These are phyloP conservation scores for Arothron firmamentum DNA, from an alignment of 2,113 vertebrate species.

Conservation along the genomic window DNA sequence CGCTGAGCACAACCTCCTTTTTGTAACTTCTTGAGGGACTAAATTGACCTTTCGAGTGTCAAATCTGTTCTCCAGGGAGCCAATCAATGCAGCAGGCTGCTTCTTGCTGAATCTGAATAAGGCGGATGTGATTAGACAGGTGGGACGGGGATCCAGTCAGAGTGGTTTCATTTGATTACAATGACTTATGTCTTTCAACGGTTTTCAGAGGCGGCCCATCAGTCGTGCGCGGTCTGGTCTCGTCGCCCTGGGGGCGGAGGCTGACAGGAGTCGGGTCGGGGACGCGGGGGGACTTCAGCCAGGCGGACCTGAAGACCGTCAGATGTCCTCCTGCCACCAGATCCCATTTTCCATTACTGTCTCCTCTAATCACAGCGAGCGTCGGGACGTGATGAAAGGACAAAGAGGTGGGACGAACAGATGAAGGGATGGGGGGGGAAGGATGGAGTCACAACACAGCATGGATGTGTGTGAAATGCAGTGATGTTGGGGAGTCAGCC, in stretches of 20 bases:
- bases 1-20: constrained; percentile 39
- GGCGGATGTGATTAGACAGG: constrained; percentile 39
- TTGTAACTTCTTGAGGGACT: constrained; percentile 40
- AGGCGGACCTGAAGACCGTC: constrained; percentile 26
- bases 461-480: constrained; percentile 48
- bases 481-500: constrained; percentile 36
- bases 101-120: constrained; percentile 35
- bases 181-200: constrained; percentile 32
- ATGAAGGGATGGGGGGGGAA: constrained; percentile 52
- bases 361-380: constrained; percentile 58
- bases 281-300: constrained; percentile 21
- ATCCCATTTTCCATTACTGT: constrained; percentile 58
- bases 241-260: constrained; percentile 16
- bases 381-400: constrained; percentile 54
- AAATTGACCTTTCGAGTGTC: constrained; percentile 54
- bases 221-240: constrained; percentile 13
- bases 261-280: constrained; percentile 7
- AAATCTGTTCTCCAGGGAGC: constrained; percentile 37
- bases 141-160: constrained; percentile 44
- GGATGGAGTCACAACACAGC: constrained; percentile 28
- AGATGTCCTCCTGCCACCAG: constrained; percentile 54
- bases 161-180: constrained; percentile 27
- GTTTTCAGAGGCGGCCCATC: constrained; percentile 31
- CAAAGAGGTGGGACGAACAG: constrained; percentile 28
- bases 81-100: constrained; percentile 52